Base-by-base conservation (phyloP, 2,113 vertebrate species). In the Charina bottae region DNA sequence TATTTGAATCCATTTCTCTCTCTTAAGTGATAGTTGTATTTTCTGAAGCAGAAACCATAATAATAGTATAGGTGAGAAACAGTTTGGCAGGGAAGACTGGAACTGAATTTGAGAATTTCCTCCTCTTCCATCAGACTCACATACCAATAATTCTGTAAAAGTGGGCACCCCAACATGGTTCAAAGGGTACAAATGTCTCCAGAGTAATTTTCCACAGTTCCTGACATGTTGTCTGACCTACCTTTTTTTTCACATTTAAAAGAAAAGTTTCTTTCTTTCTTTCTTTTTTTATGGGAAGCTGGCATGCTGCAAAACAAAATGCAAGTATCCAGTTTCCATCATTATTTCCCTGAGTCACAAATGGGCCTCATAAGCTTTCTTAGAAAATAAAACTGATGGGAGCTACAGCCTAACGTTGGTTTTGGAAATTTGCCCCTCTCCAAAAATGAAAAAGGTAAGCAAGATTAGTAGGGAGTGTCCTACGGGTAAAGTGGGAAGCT, bases 1-100 rank as follows among this genome's bases (percentile, higher is more conserved):
- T 94, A 96, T 96, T 95, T 96, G 86, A 95, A 95, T 95, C 93
- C 59, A 87, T 96, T 97, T 97, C 93, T 95, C 93, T 92, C 89
- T 78, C 3, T 90, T 95, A 97, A 97, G 96, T 93, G 93, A 93
- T 95, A 93, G 84, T 87, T 96, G 89, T 95, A 90, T 95, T 97
- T 96, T 96, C 93, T 95, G 92, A 96, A 95, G 93, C 89, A 95
- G 91, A 97, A 96, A 91, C 83, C 92, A 91, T 93, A 95, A 96
- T 90, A n/a, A 95, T 68, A 95, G 91, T 89, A 94, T 78, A 90
- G 72, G 56, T 54, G 89, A 95, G 92, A 87, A 90, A 90, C 78
- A 93, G 54, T 95, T 94, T 92, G 62, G 88, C 85, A 91, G 91
- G 59, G 91, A 91, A 93, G 92, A 37, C 21, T 93, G 55, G 88